Base-by-base conservation (phyloP, 2,113 vertebrate genomes). In the Alectura lathami region DNA sequence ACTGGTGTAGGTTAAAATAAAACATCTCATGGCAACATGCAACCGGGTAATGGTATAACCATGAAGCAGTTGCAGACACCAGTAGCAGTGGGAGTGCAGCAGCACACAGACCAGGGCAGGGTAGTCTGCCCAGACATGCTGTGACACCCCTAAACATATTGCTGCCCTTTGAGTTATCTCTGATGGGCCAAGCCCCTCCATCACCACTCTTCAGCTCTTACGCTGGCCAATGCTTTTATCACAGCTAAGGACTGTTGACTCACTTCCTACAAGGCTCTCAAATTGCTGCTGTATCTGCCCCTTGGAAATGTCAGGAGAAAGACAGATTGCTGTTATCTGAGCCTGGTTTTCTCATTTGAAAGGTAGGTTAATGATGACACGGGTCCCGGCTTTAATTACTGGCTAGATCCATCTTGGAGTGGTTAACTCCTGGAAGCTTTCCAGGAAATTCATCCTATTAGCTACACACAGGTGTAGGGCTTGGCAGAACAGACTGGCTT, bases 221-320 rank as follows among this genome's bases (percentile, higher is more conserved):
- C 47, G 24, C 59, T 83, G 59, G 51, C n/a, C n/a, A n/a, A n/a
- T n/a, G n/a, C 76, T 81, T 86, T 89, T 92, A 88, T 76, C 81
- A 54, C 3, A 3, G 20, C 3, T 0, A 75, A 89, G 76, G 57
- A 36, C 70, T 84, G 89, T 0, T 96, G 94, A 95, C 60, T 97
- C 80, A 88, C 73, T 96, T 96, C 92, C 93, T 82, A 79, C 53
- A 20, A 70, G 88, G 76, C 36, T 82, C 86, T 96, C 88, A 84
- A 90, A 93, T 93, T 93, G 92, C 91, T 95, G 86, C 95, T 94
- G 40, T 57, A 93, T 95, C 88, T 95, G 94, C 69, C 83, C 66
- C 86, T 82, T 95, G 66, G 69, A 94, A 95, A 92, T 72, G 60
- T 86, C 86, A 93, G 57, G 90, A 73, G 80, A 91, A 86, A 84